Evolutionary conservation across 2,888 invertebrate genomes (phyloP).

Genomic region (Oxytorus armatus): DNA sequence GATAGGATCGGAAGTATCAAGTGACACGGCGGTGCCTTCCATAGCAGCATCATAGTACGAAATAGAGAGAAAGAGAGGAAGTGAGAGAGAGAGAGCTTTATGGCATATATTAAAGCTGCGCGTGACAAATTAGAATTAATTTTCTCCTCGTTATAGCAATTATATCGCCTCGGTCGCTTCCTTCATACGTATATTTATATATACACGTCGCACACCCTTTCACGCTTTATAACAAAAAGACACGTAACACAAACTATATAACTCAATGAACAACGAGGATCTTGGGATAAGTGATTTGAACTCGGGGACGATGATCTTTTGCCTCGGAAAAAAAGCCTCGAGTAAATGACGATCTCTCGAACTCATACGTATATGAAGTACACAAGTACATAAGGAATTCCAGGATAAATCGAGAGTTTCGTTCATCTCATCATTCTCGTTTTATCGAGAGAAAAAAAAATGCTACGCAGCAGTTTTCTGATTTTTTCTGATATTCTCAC

Average conservation of each 20-base stretch:
- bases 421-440: no score
- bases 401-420: no score
- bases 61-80: neutral
- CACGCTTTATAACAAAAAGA: neutral
- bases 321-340: slow-evolving; percentile 19
- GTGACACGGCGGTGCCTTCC: no score
- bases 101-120: slow-evolving; percentile 9
- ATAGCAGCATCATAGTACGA: slow-evolving; percentile 2
- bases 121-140: slow-evolving; percentile 47
- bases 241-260: slow-evolving; percentile 1
- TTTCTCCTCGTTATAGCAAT: slow-evolving; percentile 59
- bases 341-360: slow-evolving; percentile 31
- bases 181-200: neutral
- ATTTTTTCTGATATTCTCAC: no score
- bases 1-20: no score
- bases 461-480: no score
- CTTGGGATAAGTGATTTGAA: slow-evolving; percentile 59
- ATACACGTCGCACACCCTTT: neutral
- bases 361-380: no score
- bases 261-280: slow-evolving; percentile 26
- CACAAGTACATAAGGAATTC: no score
- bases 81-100: slow-evolving; percentile 9
- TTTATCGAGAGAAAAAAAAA: no score
- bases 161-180: slow-evolving; percentile 12
- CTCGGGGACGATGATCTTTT: slow-evolving; percentile 53